Percentiles rank a stretch among this genome's conserved stretches.
Evolutionary conservation across 1,140 invertebrate species (phyloP).

Genomic region (Tachypleus tridentatus): DNA sequence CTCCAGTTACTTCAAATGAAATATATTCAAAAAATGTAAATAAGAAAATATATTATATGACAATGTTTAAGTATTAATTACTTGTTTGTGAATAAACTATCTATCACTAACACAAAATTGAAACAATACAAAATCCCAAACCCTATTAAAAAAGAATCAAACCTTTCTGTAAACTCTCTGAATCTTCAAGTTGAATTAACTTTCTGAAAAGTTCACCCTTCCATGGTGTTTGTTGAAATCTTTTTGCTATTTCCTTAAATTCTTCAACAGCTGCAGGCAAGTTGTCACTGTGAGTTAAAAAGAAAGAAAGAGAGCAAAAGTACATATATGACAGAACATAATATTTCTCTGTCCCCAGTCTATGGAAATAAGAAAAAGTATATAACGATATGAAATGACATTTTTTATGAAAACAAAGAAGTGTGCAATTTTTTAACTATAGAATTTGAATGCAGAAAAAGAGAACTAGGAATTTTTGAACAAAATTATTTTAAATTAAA

Average conservation of each 20-base stretch:
- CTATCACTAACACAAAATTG: too few species aligned
- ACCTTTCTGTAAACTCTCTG: conserved; percentile 53
- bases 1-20: too few species aligned
- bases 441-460: too few species aligned
- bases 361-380: too few species aligned
- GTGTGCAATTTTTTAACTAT: too few species aligned
- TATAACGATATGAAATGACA: too few species aligned
- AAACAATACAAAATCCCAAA: too few species aligned
- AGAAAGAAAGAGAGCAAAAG: not conserved
- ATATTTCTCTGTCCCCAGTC: not conserved
- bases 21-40: too few species aligned
- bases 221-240: conserved; percentile 51
- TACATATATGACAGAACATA: not conserved
- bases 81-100: not conserved
- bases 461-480: too few species aligned
- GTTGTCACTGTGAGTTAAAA: conserved; percentile 32
- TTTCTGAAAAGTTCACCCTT: conserved; percentile 54
- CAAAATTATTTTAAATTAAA: too few species aligned
- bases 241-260: conserved; percentile 51
- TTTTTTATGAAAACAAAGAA: too few species aligned
- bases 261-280: conserved; percentile 48
- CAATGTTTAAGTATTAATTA: conserved; percentile 4
- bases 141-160: too few species aligned
- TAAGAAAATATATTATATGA: not conserved
- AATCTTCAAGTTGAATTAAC: conserved; percentile 61